Evolutionary conservation across 2,888 invertebrate species (phyloP).

Genomic region (Syrphus vitripennis): DNA sequence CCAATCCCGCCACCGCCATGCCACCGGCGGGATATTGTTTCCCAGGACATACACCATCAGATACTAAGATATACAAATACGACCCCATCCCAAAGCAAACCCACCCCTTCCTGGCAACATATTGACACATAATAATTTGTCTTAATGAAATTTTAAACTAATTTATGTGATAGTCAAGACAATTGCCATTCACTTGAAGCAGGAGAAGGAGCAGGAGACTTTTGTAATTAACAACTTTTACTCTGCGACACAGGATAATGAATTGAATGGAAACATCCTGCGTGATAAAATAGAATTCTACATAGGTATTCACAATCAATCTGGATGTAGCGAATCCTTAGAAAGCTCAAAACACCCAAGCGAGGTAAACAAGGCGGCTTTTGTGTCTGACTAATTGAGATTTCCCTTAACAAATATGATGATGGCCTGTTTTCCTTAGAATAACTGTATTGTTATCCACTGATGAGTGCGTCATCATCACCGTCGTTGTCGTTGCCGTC

Average conservation of each 20-base stretch:
- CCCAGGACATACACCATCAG: slow-evolving; percentile 22
- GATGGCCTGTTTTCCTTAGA: slow-evolving; percentile 51
- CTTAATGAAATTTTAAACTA: slow-evolving; percentile 80
- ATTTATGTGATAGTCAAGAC: slow-evolving; percentile 77
- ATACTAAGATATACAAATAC: not conserved
- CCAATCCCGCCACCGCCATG: too few relatives aligned
- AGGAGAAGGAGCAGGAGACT: not conserved
- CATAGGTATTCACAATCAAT: slow-evolving; percentile 23
- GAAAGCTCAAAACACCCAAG: slow-evolving; percentile 16
- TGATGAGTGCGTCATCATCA: slow-evolving; percentile 34
- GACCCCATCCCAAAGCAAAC: not conserved
- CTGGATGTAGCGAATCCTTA: slow-evolving; percentile 55
- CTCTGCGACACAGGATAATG: slow-evolving; percentile 7
- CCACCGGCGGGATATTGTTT: slow-evolving; percentile 50
- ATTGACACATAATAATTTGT: slow-evolving; percentile 82
- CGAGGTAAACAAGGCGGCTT: slow-evolving; percentile 41
- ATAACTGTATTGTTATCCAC: slow-evolving; percentile 51
- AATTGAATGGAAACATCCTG: slow-evolving; percentile 15
- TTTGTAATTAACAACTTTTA: slow-evolving; percentile 45
- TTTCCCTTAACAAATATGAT: slow-evolving; percentile 61
- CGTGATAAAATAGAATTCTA: not conserved
- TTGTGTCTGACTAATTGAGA: slow-evolving; percentile 71
- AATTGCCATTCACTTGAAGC: slow-evolving; percentile 29
- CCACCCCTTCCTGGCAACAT: slow-evolving; percentile 77
- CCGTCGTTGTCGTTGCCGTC: not conserved